These are phyloP conservation scores for Rhagonycha lutea DNA, from an alignment of 2,888 invertebrate species.

Conservation along the genomic window DNA sequence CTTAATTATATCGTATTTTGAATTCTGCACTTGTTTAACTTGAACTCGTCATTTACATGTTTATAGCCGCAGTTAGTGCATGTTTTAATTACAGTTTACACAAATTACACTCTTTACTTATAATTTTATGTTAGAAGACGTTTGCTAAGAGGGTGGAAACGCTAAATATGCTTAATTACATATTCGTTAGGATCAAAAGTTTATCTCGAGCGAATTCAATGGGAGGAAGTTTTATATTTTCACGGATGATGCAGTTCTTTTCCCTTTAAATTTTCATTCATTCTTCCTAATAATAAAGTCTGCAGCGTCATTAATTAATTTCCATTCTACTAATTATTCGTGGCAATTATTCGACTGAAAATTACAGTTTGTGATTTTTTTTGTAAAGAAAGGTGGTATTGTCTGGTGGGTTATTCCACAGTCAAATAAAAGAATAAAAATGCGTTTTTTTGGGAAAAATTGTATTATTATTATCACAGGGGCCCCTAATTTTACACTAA, in stretches of 20 bases:
- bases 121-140: conserved; percentile 7
- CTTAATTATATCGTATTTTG: conserved; percentile 9
- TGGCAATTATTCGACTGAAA: conserved; percentile 2
- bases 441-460: neutral
- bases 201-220: neutral
- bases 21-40: conserved; percentile 12
- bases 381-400: neutral
- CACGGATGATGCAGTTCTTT: neutral
- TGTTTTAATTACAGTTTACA: conserved; percentile 9
- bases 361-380: neutral
- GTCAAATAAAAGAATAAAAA: neutral
- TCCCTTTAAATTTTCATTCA: neutral
- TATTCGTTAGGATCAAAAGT: neutral
- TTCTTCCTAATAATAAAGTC: neutral
- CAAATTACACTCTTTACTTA: conserved; percentile 10
- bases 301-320: conserved; percentile 7
- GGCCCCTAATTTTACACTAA: neutral
- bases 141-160: conserved; percentile 6
- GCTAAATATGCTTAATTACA: conserved; percentile 9
- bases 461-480: neutral
- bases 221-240: neutral
- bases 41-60: conserved; percentile 12
- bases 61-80: conserved; percentile 10
- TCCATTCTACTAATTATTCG: conserved; percentile 6
- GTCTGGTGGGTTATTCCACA: neutral